Evolutionary conservation across 1,140 invertebrate species (phyloP), one percentile per base, ranked within the genome.

Genomic region (Macrobrachium rosenbergii): DNA sequence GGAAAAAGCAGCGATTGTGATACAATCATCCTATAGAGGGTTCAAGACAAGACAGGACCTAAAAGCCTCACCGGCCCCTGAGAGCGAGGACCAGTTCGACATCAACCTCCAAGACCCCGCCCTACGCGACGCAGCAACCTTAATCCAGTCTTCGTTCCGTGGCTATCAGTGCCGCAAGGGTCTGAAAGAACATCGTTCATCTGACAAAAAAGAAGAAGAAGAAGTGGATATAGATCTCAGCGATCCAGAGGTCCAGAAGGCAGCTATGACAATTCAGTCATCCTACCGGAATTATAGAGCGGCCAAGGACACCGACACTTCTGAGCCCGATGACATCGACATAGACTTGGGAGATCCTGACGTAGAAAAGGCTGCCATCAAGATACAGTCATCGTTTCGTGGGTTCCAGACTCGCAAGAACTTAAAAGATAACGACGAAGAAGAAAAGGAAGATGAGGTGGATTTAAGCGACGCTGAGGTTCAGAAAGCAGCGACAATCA

Each of bases 21-120:
- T 79, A 11, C 77, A 79, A 58, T 59, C 77, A 3, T 79, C 52
- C 0, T 79, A 14, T 14, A 14, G 77, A 59, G 77, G 77, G 1
- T 79, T 59, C 52, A 79, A 79, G 60, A 79, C 77, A 8, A 79
- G 77, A 63, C 52, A 79, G n/a, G 62, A 17, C 59, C 7, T 72
- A 16, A 67, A 82, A 63, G 52, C 19, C n/a, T 21, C 10, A 12
- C 52, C 58, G 0, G 5, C 21, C 17, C 3, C 52, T 10, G 45
- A 79, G 0, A 60, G 2, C 6, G 5, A 62, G 21, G n/a, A n/a
- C 7, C 8, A 59, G 21, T 17, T n/a, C 19, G 77, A 60, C n/a
- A 21, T 79, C n/a, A 58, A 62, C 37, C 60, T 79, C 3, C 21
- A 79, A 59, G 52, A 79, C 11, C 76, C 10, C 1, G 43, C 43